Base-by-base conservation (phyloP, 2,113 vertebrate genomes). In the Panurus biarmicus region DNA sequence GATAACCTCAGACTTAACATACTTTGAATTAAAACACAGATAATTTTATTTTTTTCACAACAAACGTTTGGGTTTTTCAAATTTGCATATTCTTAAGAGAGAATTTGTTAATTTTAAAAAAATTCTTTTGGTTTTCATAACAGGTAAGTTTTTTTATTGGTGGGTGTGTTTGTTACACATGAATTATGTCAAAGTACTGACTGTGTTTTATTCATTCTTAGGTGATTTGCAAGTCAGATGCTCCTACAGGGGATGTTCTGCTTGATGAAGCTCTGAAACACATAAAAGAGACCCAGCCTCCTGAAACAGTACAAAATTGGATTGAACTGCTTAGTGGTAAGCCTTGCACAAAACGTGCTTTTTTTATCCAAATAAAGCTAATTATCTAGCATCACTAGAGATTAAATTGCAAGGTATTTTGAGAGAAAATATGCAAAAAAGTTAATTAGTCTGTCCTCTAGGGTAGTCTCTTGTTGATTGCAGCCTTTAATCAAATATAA, bases 241-340 rank as follows among this genome's bases (percentile, higher is more conserved):
- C 98, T 95, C 99, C 99, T 42, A 99, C 99, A 25, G 99, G 99
- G 22, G 99, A 99, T 60, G 99, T 99, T 95, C 97, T 99, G 72
- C 98, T 99, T 91, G 99, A 99, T 84, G 99, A 99, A 98, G 99
- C 99, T 90, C 97, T 99, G 64, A 99, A 99, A 96, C 99, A 99
- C 81, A 98, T 99, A 94, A 99, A 99, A 96, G 99, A 99, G 90
- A 99, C 99, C 5, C 99, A 99, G 1, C 98, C 99, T 45, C 98
- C 99, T 23, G 99, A 99, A 98, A 99, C 98, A 2, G 99, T 99
- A 76, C 99, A 99, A 95, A 99, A 99, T 96, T 99, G 99, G 99
- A 99, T 99, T 69, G 99, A 99, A 71, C 98, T 99, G 69, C 99
- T 99, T 93, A 99, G 99, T 86, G 99, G 99, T 99, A 97, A 98